Evolutionary conservation across 2,113 vertebrate species (phyloP).

Genomic region (Sturnus vulgaris): DNA sequence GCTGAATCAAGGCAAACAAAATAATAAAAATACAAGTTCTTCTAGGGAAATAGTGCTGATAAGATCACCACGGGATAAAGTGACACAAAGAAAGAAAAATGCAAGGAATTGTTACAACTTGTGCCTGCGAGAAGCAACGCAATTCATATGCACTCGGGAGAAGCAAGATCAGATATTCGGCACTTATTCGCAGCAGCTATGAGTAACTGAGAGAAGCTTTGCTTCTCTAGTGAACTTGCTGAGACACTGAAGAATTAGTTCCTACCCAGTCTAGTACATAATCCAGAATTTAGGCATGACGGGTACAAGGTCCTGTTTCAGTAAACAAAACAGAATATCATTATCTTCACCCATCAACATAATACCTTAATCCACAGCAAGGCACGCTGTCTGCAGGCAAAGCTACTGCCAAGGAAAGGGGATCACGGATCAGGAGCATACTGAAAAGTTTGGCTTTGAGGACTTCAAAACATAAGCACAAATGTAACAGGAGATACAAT

Average conservation of each 20-base stretch:
- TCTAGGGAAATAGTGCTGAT: background rate
- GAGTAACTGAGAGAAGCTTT: background rate
- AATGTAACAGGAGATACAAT: background rate
- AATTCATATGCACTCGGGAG: background rate
- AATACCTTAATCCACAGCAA: slow-evolving; percentile 33
- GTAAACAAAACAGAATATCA: slow-evolving; percentile 15
- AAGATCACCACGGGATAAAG: background rate
- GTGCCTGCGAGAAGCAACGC: background rate
- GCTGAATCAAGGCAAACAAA: slow-evolving; percentile 20
- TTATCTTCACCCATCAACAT: background rate
- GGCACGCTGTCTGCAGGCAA: background rate
- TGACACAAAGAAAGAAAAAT: slow-evolving; percentile 39
- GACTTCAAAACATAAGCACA: background rate
- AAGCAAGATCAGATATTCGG: background rate
- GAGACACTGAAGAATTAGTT: slow-evolving; percentile 13
- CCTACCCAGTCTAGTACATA: slow-evolving; percentile 2
- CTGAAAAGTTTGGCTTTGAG: background rate
- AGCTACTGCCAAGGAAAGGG: background rate
- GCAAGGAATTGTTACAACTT: slow-evolving; percentile 23
- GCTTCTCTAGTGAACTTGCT: background rate
- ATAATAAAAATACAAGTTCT: background rate
- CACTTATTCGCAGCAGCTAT: background rate
- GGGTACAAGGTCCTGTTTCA: background rate
- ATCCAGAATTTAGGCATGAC: slow-evolving; percentile 14
- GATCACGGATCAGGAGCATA: background rate